A percentile compares a stretch with the other conserved stretches of the same genome.
phyloP scores from a whole-genome alignment of 1,140 invertebrate genomes.

The Drosophila malerkotliana region DNA sequence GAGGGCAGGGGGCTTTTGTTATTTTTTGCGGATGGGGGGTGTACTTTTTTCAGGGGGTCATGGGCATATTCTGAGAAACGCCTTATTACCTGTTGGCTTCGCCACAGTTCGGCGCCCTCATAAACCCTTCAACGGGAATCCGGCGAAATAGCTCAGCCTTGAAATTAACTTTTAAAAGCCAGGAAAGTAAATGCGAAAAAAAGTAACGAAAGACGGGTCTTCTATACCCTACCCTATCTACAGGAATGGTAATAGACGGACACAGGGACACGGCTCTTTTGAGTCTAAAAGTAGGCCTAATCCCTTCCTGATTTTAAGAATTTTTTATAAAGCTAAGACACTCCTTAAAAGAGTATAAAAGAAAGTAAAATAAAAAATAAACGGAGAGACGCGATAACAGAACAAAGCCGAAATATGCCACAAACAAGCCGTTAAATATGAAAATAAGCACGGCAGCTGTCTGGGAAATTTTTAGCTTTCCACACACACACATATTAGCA shows the following conservation, averaged over 20 bases:
- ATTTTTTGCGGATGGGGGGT: background rate
- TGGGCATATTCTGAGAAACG: background rate
- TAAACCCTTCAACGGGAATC: conserved; percentile 60
- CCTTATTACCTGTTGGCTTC: conserved; percentile 42
- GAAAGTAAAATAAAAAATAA: conserved; percentile 6
- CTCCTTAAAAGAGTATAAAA: background rate
- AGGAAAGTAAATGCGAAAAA: conserved; percentile 47
- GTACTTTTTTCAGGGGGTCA: background rate
- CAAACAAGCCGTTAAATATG: conserved; percentile 68
- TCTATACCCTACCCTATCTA: background rate
- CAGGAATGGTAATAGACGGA: too few species aligned
- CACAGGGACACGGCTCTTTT: too few species aligned
- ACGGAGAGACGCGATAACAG: conserved; percentile 11
- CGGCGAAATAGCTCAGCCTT: conserved; percentile 74
- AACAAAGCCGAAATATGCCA: conserved; percentile 39
- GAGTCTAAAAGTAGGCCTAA: too few species aligned
- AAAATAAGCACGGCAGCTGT: conserved; percentile 48
- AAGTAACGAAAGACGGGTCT: conserved; percentile 15
- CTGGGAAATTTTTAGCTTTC: conserved; percentile 10
- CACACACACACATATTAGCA: background rate
- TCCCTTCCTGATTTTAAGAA: too few species aligned
- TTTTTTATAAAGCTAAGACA: too few species aligned
- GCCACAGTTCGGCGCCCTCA: conserved; percentile 51
- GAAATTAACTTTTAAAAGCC: conserved; percentile 75
- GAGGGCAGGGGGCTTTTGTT: background rate